Conservation (phyloP, 1,140 invertebrate species). For the Lutraria rhynchaena region DNA sequence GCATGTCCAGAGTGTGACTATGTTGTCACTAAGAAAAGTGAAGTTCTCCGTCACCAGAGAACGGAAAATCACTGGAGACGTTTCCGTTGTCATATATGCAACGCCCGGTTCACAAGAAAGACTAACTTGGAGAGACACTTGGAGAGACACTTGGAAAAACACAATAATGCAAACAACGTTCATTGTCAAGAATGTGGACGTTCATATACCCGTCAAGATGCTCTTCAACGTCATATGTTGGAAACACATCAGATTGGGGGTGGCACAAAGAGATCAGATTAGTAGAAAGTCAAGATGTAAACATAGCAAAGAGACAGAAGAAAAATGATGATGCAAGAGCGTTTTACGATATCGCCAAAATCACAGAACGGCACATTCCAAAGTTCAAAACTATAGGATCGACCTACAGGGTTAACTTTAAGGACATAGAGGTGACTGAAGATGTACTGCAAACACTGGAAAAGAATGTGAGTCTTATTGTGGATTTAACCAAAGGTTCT, state of each 20-base stretch:
- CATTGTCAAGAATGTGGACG: too few species aligned
- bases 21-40: background rate
- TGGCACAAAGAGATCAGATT: too few species aligned
- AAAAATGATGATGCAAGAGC: too few species aligned
- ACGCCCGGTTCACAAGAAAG: conserved; percentile 1
- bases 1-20: conserved; percentile 1
- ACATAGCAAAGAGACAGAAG: too few species aligned
- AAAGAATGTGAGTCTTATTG: conserved; percentile 2
- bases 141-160: too few species aligned
- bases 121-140: background rate
- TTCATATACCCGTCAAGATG: too few species aligned
- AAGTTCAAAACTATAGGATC: conserved; percentile 28
- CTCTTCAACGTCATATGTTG: too few species aligned
- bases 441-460: conserved; percentile 3
- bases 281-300: too few species aligned
- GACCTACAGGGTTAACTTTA: conserved; percentile 4
- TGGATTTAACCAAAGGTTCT: background rate
- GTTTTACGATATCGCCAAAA: background rate
- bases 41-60: conserved; percentile 1
- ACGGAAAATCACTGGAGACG: conserved; percentile 20
- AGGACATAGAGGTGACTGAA: conserved; percentile 23
- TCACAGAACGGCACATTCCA: background rate
- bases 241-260: too few species aligned
- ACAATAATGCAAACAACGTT: too few species aligned
- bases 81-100: background rate